Conservation (phyloP, 2,797 vertebrate species). For the Salmo trutta region DNA sequence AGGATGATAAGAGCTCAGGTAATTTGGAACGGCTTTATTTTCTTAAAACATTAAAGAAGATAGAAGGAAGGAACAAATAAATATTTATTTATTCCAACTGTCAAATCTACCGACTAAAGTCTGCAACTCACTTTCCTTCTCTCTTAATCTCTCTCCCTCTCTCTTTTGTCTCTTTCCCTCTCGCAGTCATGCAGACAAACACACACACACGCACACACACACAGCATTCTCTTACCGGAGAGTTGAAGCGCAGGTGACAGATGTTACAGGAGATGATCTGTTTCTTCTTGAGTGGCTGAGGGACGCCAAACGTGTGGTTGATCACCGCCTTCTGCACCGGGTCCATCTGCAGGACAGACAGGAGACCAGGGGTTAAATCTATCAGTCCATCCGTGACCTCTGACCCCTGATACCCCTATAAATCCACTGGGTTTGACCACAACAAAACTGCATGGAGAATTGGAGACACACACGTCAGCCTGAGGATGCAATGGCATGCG, state of each 20-base stretch:
- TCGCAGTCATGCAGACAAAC: background rate
- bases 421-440: background rate
- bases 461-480: no score
- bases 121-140: background rate
- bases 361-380: background rate
- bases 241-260: constrained; percentile 96
- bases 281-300: constrained; percentile 90
- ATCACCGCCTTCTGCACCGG: constrained; percentile 96
- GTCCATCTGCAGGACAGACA: constrained; percentile 82
- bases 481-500: no score
- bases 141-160: constrained; percentile 10
- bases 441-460: background rate
- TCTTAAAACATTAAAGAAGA: constrained; percentile 5
- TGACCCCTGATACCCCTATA: background rate
- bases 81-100: background rate
- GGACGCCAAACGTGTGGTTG: constrained; percentile 92
- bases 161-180: background rate
- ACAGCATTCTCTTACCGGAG: constrained; percentile 77
- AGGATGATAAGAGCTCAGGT: constrained; percentile 33
- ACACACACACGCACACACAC: background rate
- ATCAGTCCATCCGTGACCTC: background rate
- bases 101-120: background rate
- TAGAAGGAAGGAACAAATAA: constrained; percentile 17
- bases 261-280: constrained; percentile 97
- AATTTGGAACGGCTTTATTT: constrained; percentile 32